Base-by-base conservation (phyloP, 2,113 vertebrate species). In the Gobiocypris rarus region DNA sequence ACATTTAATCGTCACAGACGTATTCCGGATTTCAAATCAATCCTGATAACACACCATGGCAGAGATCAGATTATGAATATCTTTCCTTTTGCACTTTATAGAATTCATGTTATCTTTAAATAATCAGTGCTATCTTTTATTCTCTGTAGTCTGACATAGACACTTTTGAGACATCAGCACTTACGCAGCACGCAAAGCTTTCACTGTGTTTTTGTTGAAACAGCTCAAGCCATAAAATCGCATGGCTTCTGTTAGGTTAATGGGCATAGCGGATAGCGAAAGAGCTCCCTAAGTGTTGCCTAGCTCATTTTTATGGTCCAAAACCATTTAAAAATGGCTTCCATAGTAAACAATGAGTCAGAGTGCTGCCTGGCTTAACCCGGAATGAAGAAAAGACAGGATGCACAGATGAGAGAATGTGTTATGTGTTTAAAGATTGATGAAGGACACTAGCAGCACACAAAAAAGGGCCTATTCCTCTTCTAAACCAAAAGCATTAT, bases 141-240 rank as follows among this genome's bases (percentile, higher is more conserved):
- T 81, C 9, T 65, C 26, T 28, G n/a, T 19, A 10, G 26, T 38
- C 14, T 0, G n/a, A 13, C n/a, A 80, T 80, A 48, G 26, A 48
- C 13, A 24, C 24, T 19, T 65, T 61, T 24, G n/a, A 78, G 22
- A 81, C 74, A 69, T 74, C 75, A 84, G 24, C 43, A 45, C 13
- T 34, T 48, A 38, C n/a, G 34, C 1, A 69, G 65, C 14, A 19
- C 31, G 31, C 38, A 65, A 50, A 67, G 77, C 59, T 50, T 81
- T 67, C 61, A 67, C 26, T 11, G 43, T 13, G 45, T 28, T 50
- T 80, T 22, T 22, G 43, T 67, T 81, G 43, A 81, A 81, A 81
- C 17, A 31, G 50, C 70, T 54, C n/a, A 79, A 79, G 67, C 74
- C 54, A 82, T 86, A 88, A 88, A 88, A 54, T n/a, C 73, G 69